phyloP scores from a whole-genome alignment of 1,140 invertebrate species.

The Thalassaphorura encarpata region DNA sequence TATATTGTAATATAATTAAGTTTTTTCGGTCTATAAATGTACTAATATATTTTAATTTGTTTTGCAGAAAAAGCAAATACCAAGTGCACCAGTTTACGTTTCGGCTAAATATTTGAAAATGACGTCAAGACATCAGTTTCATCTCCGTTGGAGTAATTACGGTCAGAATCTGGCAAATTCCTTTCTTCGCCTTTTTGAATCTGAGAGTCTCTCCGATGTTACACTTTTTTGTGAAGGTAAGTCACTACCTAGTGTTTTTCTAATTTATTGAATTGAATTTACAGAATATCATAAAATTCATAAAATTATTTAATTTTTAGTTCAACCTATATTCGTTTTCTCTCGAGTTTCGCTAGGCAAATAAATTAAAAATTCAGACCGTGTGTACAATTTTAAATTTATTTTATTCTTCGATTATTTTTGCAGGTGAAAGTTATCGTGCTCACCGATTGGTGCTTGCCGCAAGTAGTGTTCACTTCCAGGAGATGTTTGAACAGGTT shows the following conservation, averaged over 20 bases:
- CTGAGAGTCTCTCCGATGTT: constrained; percentile 77
- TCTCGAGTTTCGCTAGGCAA: no score
- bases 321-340: no score
- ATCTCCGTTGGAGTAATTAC: constrained; percentile 33
- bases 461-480: constrained; percentile 87
- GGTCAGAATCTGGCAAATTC: constrained; percentile 33
- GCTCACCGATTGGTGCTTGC: constrained; percentile 83
- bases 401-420: constrained; percentile 8
- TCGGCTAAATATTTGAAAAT: constrained; percentile 9
- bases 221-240: constrained; percentile 81
- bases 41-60: no score
- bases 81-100: no score
- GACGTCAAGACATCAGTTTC: constrained; percentile 32
- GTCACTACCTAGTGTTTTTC: constrained; percentile 31
- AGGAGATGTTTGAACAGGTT: no score
- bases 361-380: no score
- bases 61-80: no score
- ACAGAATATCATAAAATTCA: constrained; percentile 7
- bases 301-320: neutral
- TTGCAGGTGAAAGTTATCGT: constrained; percentile 75
- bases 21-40: neutral
- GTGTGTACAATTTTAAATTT: constrained; percentile 3
- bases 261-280: neutral
- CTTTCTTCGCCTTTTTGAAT: constrained; percentile 42
- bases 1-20: neutral